Conservation (phyloP, 2,888 invertebrate species). For the Euclidia mi region DNA sequence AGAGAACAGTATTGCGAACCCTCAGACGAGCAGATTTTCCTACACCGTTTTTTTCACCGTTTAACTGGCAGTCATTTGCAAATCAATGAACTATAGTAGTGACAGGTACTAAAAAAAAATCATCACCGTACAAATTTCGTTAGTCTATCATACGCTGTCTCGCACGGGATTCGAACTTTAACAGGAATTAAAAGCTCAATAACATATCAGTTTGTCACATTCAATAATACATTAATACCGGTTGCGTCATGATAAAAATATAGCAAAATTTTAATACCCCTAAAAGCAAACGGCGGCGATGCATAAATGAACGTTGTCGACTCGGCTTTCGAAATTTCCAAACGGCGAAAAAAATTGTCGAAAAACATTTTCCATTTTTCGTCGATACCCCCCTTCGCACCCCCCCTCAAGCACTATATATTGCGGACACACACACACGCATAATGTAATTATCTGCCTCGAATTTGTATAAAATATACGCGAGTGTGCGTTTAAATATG, state of each 20-base stretch:
- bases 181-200: conserved; percentile 20
- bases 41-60: no score
- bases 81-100: no score
- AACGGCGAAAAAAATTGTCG: conserved; percentile 62
- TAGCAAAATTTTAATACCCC: conserved; percentile 52
- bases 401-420: conserved; percentile 46
- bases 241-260: conserved; percentile 46
- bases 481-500: conserved; percentile 49
- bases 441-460: conserved; percentile 84
- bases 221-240: conserved; percentile 33
- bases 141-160: conserved; percentile 10
- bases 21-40: no score
- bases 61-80: no score
- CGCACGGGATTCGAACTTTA: neutral
- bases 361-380: conserved; percentile 74
- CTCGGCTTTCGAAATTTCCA: conserved; percentile 49
- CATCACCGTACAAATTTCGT: neutral
- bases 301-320: conserved; percentile 52
- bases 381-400: conserved; percentile 44
- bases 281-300: conserved; percentile 55
- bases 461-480: conserved; percentile 80
- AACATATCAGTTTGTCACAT: conserved; percentile 21
- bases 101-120: neutral
- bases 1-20: no score
- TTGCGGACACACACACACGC: conserved; percentile 33